Evolutionary conservation across 2,113 vertebrate genomes (phyloP).

Genomic region (Genyomyrus donnyi): DNA sequence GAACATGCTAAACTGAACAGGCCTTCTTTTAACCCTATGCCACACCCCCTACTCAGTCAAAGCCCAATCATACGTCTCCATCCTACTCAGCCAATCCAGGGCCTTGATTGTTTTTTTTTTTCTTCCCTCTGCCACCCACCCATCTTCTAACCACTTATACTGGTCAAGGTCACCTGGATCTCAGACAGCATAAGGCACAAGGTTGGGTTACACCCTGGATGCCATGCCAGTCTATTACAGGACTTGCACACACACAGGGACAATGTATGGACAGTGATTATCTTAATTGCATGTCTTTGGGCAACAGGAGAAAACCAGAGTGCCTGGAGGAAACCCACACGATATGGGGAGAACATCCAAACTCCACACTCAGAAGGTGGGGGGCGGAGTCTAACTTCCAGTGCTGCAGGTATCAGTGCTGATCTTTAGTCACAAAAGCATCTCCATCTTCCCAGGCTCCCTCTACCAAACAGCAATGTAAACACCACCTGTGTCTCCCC

Average conservation of each 20-base stretch:
- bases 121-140: neutral
- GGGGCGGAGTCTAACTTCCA: neutral
- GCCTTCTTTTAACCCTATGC: neutral
- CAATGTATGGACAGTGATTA: neutral
- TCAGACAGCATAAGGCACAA: neutral
- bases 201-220: neutral
- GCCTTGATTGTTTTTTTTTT: neutral
- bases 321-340: neutral
- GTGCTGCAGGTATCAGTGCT: neutral
- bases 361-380: neutral
- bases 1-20: conserved; percentile 41
- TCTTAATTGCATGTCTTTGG: neutral
- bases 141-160: neutral
- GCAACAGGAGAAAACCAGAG: neutral
- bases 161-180: neutral
- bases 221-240: neutral
- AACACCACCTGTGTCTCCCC: neutral
- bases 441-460: neutral
- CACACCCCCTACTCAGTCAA: neutral
- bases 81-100: neutral
- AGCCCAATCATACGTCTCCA: neutral
- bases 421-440: neutral
- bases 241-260: neutral
- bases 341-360: neutral
- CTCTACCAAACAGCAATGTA: neutral